Conservation (phyloP, 2,797 vertebrate genomes). For the Sebastes steindachneri region DNA sequence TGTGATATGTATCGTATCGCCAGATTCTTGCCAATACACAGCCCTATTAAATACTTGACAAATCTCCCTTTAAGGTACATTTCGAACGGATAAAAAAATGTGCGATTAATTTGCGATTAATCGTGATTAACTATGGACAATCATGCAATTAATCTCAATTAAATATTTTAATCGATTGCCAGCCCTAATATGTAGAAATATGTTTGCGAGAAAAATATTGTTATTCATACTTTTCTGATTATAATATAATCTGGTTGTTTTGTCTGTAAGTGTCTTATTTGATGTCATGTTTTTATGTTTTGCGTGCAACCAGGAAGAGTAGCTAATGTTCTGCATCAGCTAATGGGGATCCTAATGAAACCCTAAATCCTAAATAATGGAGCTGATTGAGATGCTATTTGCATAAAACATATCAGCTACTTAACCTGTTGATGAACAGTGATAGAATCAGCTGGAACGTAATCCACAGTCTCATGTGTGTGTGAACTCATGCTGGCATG, state of each 20-base stretch:
- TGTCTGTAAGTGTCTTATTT: background rate
- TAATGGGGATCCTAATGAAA: background rate
- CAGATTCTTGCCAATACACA: accelerated
- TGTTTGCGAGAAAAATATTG: too few relatives aligned
- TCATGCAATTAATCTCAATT: too few relatives aligned
- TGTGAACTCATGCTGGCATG: background rate
- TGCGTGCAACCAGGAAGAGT: background rate
- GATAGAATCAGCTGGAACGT: slow-evolving; percentile 18
- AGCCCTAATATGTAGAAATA: too few relatives aligned
- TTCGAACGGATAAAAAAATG: too few relatives aligned
- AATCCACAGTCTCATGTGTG: background rate
- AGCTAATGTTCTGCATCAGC: background rate
- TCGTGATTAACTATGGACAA: too few relatives aligned
- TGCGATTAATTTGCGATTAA: too few relatives aligned
- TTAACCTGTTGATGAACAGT: slow-evolving; percentile 44
- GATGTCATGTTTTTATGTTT: background rate
- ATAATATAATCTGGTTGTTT: background rate
- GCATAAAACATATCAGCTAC: slow-evolving; percentile 23
- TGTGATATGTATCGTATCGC: accelerated
- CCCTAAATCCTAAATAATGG: background rate
- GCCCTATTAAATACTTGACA: too few relatives aligned
- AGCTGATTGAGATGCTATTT: slow-evolving; percentile 15
- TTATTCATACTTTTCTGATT: background rate
- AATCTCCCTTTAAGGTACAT: too few relatives aligned
- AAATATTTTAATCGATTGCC: too few relatives aligned